phyloP scores from a whole-genome alignment of 2,113 vertebrate species.

The Myiozetetes cayanensis region DNA sequence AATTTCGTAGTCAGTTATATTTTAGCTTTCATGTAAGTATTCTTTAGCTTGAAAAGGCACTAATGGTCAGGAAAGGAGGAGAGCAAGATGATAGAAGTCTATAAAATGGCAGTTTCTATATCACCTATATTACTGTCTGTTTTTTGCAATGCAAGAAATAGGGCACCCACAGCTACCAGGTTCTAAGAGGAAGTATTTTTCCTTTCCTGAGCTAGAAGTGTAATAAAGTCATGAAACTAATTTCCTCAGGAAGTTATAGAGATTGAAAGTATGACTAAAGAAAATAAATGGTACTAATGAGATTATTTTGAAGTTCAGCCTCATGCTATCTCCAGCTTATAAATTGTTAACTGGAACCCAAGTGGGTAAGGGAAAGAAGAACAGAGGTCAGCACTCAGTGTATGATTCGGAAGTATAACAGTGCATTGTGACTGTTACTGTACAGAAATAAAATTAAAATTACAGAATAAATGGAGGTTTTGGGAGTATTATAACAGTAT shows the following conservation, averaged over 20 bases:
- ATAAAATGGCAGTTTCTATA: background rate
- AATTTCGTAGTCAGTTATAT: background rate
- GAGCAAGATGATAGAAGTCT: background rate
- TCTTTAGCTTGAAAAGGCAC: background rate
- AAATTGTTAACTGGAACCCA: background rate
- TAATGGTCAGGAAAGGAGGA: background rate
- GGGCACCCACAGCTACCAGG: background rate
- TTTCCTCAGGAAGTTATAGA: constrained; percentile 17
- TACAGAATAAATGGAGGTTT: background rate
- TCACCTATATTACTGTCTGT: background rate
- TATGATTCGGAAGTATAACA: background rate
- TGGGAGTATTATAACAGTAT: background rate
- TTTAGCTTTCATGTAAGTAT: background rate
- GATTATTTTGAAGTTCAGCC: background rate
- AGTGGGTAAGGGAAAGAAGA: background rate
- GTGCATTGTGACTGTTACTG: background rate
- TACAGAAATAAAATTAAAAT: background rate
- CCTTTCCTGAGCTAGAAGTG: background rate
- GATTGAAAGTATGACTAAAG: background rate
- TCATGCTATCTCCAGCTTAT: background rate
- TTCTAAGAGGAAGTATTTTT: background rate
- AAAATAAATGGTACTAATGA: constrained; percentile 25
- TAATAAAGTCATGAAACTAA: background rate
- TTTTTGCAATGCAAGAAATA: background rate
- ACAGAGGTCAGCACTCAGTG: background rate